A percentile compares a stretch with the other conserved stretches of the same genome.
These are phyloP conservation scores for Lochmaea capreae DNA, from an alignment of 2,888 invertebrate species.

Conservation along the genomic window DNA sequence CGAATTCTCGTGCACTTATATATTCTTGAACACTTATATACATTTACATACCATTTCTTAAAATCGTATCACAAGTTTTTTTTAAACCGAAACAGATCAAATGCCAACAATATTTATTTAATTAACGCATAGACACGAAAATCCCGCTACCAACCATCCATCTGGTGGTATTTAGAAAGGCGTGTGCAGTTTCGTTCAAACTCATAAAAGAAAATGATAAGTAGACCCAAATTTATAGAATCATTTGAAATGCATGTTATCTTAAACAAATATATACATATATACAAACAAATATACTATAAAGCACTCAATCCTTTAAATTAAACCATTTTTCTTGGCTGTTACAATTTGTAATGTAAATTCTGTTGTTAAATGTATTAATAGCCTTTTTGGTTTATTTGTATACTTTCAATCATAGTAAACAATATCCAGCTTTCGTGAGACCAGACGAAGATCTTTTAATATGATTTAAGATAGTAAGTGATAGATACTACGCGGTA, in stretches of 20 bases:
- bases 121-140: not conserved
- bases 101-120: not conserved
- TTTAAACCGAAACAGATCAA: not conserved
- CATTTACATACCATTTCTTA: not conserved
- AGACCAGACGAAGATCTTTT: not conserved
- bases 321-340: constrained; percentile 54
- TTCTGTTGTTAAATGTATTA: constrained; percentile 56
- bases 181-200: not conserved
- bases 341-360: constrained; percentile 60
- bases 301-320: constrained; percentile 54
- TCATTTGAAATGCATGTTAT: not conserved
- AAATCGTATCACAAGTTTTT: not conserved
- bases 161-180: not conserved
- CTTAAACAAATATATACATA: too few species aligned
- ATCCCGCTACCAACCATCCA: not conserved
- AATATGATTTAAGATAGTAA: not conserved
- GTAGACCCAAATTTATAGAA: not conserved
- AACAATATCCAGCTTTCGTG: not conserved
- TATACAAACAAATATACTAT: too few species aligned
- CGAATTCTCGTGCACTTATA: too few species aligned
- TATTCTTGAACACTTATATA: not conserved
- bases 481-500: not conserved
- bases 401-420: constrained; percentile 47
- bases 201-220: not conserved
- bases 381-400: constrained; percentile 58